Conservation (phyloP, 2,113 vertebrate species). For the Ammodytes marinus region DNA sequence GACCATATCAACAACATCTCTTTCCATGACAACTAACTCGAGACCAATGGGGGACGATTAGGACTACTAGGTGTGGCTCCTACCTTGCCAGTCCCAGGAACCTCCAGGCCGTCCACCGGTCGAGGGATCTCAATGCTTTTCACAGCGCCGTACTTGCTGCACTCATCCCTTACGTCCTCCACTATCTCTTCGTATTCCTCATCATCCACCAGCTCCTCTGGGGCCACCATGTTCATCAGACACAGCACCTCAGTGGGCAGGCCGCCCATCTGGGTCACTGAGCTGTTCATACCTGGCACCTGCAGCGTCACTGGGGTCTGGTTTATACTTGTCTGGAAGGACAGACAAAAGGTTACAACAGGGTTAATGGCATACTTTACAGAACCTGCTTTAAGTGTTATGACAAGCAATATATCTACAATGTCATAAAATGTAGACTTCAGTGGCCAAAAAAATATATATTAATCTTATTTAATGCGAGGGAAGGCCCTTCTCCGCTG, state of each 20-base stretch:
- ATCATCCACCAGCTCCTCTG: conserved; percentile 92
- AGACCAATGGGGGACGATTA: not conserved
- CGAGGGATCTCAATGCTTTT: conserved; percentile 96
- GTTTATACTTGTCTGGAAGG: conserved; percentile 91
- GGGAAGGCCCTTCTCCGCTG: too few relatives aligned
- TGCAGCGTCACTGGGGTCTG: conserved; percentile 95
- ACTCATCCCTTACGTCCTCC: conserved; percentile 93
- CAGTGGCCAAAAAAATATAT: too few relatives aligned
- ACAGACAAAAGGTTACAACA: conserved; percentile 17
- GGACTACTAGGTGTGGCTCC: not conserved
- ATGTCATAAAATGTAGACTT: not conserved
- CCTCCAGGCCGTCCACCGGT: conserved; percentile 93
- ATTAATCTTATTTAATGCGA: not conserved
- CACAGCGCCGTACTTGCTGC: conserved; percentile 94
- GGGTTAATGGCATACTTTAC: not conserved
- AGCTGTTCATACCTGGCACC: conserved; percentile 93
- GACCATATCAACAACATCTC: not conserved
- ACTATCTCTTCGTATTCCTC: conserved; percentile 96
- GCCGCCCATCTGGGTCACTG: conserved; percentile 92
- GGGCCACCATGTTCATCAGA: conserved; percentile 97
- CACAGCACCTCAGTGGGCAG: conserved; percentile 94
- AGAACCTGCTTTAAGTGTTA: not conserved
- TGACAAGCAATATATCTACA: not conserved
- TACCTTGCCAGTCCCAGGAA: conserved; percentile 95
- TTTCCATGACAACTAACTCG: not conserved